Conservation (phyloP, 2,113 vertebrate species). For the Elaphurus davidianus region DNA sequence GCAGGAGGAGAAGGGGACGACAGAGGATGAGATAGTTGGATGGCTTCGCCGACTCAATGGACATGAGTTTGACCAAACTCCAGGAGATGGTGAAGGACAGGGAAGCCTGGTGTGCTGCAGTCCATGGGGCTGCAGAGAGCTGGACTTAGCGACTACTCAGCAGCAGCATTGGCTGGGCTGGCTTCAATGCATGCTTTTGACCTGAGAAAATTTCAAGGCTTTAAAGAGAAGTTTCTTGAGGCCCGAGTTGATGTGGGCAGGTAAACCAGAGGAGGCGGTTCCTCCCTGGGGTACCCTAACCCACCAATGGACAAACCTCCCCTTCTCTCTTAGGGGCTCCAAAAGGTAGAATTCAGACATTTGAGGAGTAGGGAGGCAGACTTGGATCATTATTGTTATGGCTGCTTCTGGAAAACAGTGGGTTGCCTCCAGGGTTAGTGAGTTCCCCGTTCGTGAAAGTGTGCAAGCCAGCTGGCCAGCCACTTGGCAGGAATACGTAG, state of each 20-base stretch:
- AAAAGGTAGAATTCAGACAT: not conserved
- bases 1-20: not conserved
- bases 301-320: fast-evolving
- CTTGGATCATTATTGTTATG: too few relatives aligned
- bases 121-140: not conserved
- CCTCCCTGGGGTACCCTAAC: not conserved
- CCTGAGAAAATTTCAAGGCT: not conserved
- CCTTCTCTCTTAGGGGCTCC: not conserved
- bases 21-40: not conserved
- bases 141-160: not conserved
- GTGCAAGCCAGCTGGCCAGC: not conserved
- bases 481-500: not conserved
- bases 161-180: not conserved
- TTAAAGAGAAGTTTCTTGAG: not conserved
- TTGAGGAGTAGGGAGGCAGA: not conserved
- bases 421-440: not conserved
- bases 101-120: not conserved
- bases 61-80: not conserved
- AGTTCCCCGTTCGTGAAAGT: not conserved
- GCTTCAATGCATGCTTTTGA: not conserved
- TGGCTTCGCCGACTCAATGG: not conserved
- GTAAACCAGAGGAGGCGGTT: fast-evolving
- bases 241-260: not conserved
- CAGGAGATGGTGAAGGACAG: not conserved
- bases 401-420: not conserved